phyloP scores from a whole-genome alignment of 2,888 invertebrate species.

The Platycheirus rosarum region DNA sequence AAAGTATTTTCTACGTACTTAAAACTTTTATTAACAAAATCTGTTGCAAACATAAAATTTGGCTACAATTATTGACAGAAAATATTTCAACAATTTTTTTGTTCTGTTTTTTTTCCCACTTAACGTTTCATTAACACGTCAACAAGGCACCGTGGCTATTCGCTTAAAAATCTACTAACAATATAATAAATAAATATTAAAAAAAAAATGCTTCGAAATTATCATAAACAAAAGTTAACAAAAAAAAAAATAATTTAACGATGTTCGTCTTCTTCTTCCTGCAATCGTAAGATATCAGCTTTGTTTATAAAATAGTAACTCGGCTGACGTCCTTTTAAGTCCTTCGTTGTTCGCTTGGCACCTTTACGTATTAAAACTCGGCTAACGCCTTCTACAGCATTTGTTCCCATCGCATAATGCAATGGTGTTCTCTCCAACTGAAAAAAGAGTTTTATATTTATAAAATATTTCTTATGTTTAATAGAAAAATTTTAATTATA shows the following conservation, averaged over 20 bases:
- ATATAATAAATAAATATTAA: conserved; percentile 1
- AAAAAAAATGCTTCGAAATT: conserved; percentile 30
- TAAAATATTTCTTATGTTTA: background rate
- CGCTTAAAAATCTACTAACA: conserved; percentile 1
- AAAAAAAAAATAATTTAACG: conserved; percentile 76
- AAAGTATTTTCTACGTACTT: too few species aligned
- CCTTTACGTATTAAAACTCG: conserved; percentile 91
- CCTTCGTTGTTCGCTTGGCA: conserved; percentile 91
- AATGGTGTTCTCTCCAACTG: conserved; percentile 94
- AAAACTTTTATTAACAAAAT: too few species aligned
- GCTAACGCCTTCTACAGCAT: conserved; percentile 91
- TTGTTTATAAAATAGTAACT: conserved; percentile 97
- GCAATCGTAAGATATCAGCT: conserved; percentile 91
- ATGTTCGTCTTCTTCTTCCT: conserved; percentile 90
- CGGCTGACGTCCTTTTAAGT: conserved; percentile 94
- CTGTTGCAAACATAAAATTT: too few species aligned
- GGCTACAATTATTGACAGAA: too few species aligned
- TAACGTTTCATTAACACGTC: too few species aligned
- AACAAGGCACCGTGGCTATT: background rate
- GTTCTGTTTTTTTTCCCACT: too few species aligned
- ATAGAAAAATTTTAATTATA: background rate
- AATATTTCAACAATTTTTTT: too few species aligned
- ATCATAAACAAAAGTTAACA: conserved; percentile 24
- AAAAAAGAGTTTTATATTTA: conserved; percentile 1
- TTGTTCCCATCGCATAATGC: conserved; percentile 95